Evolutionary conservation across 2,888 invertebrate species (phyloP).

Genomic region (Anorthoa munda): DNA sequence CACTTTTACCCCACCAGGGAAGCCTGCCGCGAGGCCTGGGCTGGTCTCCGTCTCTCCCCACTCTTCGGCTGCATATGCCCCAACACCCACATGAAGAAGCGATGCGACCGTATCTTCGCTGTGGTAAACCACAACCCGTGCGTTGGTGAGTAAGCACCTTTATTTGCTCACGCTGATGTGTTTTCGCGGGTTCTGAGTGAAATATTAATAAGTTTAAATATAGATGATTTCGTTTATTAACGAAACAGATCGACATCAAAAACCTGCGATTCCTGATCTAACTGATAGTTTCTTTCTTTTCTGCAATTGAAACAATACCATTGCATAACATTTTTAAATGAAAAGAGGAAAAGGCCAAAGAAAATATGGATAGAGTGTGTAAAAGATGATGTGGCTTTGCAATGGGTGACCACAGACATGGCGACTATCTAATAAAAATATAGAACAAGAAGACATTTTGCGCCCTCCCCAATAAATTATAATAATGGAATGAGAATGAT

Average conservation of each 20-base stretch:
- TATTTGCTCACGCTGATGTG: slow-evolving; percentile 72
- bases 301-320: too few species aligned
- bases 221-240: neutral
- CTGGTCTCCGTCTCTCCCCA: slow-evolving; percentile 95
- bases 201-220: slow-evolving; percentile 56
- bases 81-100: slow-evolving; percentile 96
- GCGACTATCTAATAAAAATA: too few species aligned
- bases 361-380: too few species aligned
- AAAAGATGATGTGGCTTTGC: too few species aligned
- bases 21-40: slow-evolving; percentile 96
- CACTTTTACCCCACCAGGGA: slow-evolving; percentile 90
- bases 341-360: too few species aligned
- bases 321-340: too few species aligned
- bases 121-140: slow-evolving; percentile 98
- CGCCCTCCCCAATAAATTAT: too few species aligned
- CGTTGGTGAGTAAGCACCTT: slow-evolving; percentile 94
- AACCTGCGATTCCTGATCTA: neutral
- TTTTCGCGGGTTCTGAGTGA: slow-evolving; percentile 82
- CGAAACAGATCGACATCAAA: neutral
- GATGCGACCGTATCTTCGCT: slow-evolving; percentile 97
- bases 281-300: too few species aligned
- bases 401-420: too few species aligned
- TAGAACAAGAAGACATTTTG: too few species aligned
- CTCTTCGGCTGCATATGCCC: slow-evolving; percentile 98
- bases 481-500: too few species aligned